Evolutionary conservation across 35 echinoderm and acorn worm species (phyloP).

Genomic region (Lytechinus pictus): DNA sequence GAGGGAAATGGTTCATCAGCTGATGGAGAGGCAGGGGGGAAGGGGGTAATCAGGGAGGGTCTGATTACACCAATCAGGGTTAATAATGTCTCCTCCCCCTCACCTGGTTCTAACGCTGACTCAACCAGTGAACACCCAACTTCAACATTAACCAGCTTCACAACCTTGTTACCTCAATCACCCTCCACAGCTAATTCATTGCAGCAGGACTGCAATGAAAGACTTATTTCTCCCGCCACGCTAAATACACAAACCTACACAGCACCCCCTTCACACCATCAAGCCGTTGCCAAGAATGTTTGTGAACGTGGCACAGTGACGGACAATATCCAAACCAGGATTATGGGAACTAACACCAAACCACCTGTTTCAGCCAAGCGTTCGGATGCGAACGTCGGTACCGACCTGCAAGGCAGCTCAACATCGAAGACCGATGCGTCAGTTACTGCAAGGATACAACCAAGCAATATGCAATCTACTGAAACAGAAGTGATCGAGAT

Average conservation of each 20-base stretch:
- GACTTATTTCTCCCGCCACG: not conserved
- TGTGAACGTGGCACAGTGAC: constrained; percentile 59
- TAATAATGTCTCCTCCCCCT: constrained; percentile 38
- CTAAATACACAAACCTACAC: constrained; percentile 6
- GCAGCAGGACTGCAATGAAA: constrained; percentile 49
- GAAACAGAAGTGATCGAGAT: constrained; percentile 41
- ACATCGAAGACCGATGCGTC: not conserved
- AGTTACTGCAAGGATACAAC: constrained; percentile 26
- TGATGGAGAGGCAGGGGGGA: not conserved
- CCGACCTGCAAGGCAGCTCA: not conserved
- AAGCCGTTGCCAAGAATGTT: not conserved
- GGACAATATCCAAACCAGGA: constrained; percentile 65
- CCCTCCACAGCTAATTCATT: not conserved
- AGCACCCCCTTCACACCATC: constrained; percentile 7
- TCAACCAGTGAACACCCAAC: constrained; percentile 26
- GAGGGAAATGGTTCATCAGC: constrained; percentile 22
- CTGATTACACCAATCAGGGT: constrained; percentile 36
- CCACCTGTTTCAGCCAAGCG: constrained; percentile 48
- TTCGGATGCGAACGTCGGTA: constrained; percentile 11
- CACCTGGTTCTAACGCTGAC: constrained; percentile 20
- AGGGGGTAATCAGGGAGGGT: constrained; percentile 49
- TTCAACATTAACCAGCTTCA: not conserved
- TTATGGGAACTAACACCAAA: constrained; percentile 73
- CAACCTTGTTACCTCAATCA: not conserved
- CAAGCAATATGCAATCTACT: constrained; percentile 40